Evolutionary conservation across 2,797 vertebrate species (phyloP).

Genomic region (Sciurus carolinensis): DNA sequence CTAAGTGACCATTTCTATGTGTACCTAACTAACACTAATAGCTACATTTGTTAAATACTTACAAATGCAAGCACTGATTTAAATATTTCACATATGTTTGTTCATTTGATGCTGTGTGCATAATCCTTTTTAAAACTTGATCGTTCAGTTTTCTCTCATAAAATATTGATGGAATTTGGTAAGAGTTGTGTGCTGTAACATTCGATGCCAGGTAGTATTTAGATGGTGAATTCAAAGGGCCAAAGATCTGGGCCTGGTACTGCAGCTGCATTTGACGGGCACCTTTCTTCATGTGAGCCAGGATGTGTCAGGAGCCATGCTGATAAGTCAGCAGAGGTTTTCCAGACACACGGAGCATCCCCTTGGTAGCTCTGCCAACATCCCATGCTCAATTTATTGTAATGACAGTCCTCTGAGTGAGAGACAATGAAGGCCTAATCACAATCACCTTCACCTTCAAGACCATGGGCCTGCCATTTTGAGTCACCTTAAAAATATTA

Average conservation of each 20-base stretch:
- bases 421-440: background rate
- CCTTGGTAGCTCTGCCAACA: background rate
- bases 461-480: background rate
- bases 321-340: slow-evolving; percentile 22
- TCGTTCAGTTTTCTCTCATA: background rate
- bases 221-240: background rate
- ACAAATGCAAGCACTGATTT: background rate
- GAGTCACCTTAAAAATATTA: slow-evolving; percentile 37
- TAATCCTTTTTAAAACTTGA: background rate
- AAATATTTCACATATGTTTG: background rate
- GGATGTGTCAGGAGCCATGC: slow-evolving; percentile 38
- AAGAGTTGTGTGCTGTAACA: background rate
- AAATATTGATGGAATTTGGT: background rate
- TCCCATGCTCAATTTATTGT: slow-evolving; percentile 26
- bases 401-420: slow-evolving; percentile 52
- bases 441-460: slow-evolving; percentile 41
- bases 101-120: background rate
- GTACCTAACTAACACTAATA: background rate
- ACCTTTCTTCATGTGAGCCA: slow-evolving; percentile 28
- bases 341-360: background rate
- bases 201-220: background rate
- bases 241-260: background rate
- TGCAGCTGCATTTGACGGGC: background rate
- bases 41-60: background rate
- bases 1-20: background rate